Conservation (phyloP, 2,113 vertebrate genomes). For the Myxocyprinus asiaticus region DNA sequence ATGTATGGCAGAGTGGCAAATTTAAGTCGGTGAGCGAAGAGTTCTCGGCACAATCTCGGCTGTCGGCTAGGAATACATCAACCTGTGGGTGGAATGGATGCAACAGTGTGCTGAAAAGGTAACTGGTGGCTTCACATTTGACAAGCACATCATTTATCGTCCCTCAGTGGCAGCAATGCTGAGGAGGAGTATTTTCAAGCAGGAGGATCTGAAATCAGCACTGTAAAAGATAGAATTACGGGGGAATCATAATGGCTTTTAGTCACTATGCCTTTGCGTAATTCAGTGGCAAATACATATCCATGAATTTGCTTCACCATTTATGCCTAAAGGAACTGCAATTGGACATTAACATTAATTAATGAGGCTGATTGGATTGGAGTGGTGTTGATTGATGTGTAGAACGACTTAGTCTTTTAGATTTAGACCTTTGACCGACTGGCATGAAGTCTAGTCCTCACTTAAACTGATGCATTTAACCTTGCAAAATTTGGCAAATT, state of each 20-base stretch:
- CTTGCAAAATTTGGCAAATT: no score
- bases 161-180: neutral
- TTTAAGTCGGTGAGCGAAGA: constrained; percentile 11
- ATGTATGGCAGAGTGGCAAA: constrained; percentile 47
- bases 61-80: neutral
- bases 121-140: constrained; percentile 39
- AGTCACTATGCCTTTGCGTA: neutral
- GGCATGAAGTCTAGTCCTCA: no score
- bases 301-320: neutral
- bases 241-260: constrained; percentile 5
- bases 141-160: constrained; percentile 48
- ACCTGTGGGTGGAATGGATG: constrained; percentile 30
- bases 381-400: neutral
- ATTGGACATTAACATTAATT: neutral
- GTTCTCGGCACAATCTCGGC: neutral
- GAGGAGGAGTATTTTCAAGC: constrained; percentile 7
- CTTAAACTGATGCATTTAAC: no score
- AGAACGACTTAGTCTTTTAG: no score
- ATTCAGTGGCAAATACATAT: neutral
- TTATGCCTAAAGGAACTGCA: no score
- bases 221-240: neutral
- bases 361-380: neutral
- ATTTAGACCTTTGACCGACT: no score
- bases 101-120: constrained; percentile 38
- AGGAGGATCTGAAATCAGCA: constrained; percentile 19